Base-by-base conservation (phyloP, 2,888 invertebrate species). In the Metalampra italica region DNA sequence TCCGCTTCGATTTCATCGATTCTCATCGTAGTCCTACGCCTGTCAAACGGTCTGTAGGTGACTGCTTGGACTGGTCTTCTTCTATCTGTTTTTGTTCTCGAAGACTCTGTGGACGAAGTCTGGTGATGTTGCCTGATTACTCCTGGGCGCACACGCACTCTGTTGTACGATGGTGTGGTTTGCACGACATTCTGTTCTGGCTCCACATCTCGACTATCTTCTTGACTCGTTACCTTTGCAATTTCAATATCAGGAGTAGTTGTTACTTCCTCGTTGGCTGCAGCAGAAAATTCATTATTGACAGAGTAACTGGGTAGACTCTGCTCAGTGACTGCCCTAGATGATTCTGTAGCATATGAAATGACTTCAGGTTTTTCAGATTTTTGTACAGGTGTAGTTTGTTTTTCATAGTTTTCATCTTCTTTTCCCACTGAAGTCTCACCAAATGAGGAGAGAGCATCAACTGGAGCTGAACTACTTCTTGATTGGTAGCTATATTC, bases 1-100 rank as follows among this genome's bases (percentile, higher is more conserved):
- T 88, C 90, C 32, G 87, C 87, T 63, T 89, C 85, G 11, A 90
- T 90, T 76, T 90, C 90, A 59, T 90, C 90, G 49, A 90, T 90
- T 29, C 85, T 74, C 90, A 90, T 90, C 34, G 90, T 90, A 1
- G 90, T 90, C 51, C 86, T 75, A 11, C 85, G 74, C 60, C 77
- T 81, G 52, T 86, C 83, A 56, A 78, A 89, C 46, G 90, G 90
- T 56, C 90, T 77, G 49, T 89, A 87, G 36, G 90, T 90, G 8
- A 90, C 76, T 14, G 88, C 71, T 54, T 81, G 81, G 1, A 66
- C 43, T 22, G 68, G 70, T 52, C 75, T 74, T 51, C 73, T 77
- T 55, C 77, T 78, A 11, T 82, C 80, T 45, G 64, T 59, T 60
- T 79, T 86, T 0, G 59, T 62, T 68, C 62, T 78, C 1, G 82